Conservation (phyloP, 2,888 invertebrate genomes). For the Atethmia centrago region DNA sequence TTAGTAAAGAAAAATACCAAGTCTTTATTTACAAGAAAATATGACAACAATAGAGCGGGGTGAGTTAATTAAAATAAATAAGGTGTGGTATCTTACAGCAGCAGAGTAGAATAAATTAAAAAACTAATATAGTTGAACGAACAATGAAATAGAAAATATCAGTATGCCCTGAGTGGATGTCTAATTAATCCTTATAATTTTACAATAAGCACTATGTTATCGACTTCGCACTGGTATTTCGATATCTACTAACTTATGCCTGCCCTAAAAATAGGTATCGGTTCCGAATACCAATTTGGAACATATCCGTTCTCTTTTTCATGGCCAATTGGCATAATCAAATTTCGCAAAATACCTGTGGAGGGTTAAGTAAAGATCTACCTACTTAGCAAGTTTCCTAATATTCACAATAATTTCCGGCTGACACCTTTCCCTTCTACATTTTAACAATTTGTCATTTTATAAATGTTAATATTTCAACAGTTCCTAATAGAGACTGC, state of each 20-base stretch:
- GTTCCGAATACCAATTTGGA: constrained; percentile 32
- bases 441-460: neutral
- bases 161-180: neutral
- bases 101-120: neutral
- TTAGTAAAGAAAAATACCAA: neutral
- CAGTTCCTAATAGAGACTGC: too few species aligned
- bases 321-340: constrained; percentile 7
- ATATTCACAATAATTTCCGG: constrained; percentile 14
- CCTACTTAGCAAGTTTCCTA: neutral
- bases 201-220: neutral
- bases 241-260: neutral
- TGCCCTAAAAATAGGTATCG: constrained; percentile 11
- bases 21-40: constrained; percentile 5
- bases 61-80: constrained; percentile 12
- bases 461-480: neutral
- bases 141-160: neutral
- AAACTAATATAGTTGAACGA: neutral
- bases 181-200: neutral
- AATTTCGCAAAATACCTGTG: constrained; percentile 12
- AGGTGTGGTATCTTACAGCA: neutral
- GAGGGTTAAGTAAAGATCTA: neutral
- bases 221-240: neutral
- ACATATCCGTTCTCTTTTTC: constrained; percentile 20
- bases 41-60: neutral
- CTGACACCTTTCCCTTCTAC: neutral